Evolutionary conservation across 2,797 vertebrate genomes (phyloP), one percentile per base, ranked within the genome.

Genomic region (Fistularia tabacaria): DNA sequence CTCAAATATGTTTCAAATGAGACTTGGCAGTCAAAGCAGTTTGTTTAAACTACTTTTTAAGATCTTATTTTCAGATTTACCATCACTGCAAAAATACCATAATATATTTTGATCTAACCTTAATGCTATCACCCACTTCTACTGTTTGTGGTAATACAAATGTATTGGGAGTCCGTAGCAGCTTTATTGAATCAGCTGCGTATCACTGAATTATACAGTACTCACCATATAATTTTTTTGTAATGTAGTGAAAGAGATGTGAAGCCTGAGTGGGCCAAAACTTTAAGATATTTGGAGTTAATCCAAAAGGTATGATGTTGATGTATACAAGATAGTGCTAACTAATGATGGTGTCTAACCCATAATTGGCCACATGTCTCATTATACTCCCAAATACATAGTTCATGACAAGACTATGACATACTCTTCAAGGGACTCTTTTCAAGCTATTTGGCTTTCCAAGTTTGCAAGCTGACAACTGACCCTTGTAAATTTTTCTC

Each of bases 381-480:
- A 25, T 25, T 25, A 25, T 25, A 25, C 40, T 62, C 66, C 48
- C 56, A 59, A 74, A 77, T 56, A 66, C 66, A 74, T 77, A 71
- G 59, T 43, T 80, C 54, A 71, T 79, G 60, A 77, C 61, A 74
- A 80, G 73, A 83, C 86, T 78, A 84, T 76, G 80, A 85, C 77
- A 59, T 76, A 77, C 68, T 82, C 72, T 64, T 66, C 66, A 42
- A 59, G 79, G 69, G 69, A 66, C 57, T 79, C 57, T 52, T 62
- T 62, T 71, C 74, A 81, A 78, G 57, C 64, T 62, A 42, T 47
- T 59, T 10, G 38, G 64, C 56, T 59, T 64, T 64, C 69, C 52
- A 41, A 54, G 52, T 58, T 60, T 39, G 55, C 12, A 47, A 53
- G 65, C 63, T n/a, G 36, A 68, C 54, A 54, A 66, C 50, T 58